Evolutionary conservation across 2,113 vertebrate species (phyloP), one percentile per base, ranked within the genome.

Genomic region (Macquaria australasica): DNA sequence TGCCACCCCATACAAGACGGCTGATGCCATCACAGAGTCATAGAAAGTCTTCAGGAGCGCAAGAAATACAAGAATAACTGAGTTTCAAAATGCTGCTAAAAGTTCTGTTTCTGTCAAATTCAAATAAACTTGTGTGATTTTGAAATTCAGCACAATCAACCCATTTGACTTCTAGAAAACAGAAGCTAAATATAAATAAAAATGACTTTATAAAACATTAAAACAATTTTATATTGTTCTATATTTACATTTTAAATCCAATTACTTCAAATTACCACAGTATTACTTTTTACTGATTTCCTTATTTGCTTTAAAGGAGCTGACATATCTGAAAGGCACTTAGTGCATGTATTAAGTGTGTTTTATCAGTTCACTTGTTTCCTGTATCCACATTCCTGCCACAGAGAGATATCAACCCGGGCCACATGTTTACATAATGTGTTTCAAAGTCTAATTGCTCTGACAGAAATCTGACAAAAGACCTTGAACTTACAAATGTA

Each of bases 401-500:
- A 31, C 25, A 3, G 4, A 37, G 15, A 55, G 34, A 51, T 58
- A 58, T 81, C 25, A 58, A 25, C 48, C 20, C 4, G 0, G 63
- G 6, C 28, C 34, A 37, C 37, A 43, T 5, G 31, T 75, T 58
- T 41, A 50, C 4, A 34, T 75, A 41, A n/a, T 68, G 15, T 72
- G 31, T 73, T 39, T 51, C 21, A 73, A 34, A 48, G 31, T 34
- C 9, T 11, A 63, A 68, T 68, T 45, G 34, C 64, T 39, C 39
- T 45, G 28, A 56, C 60, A 77, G 43, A 56, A 76, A 63, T 66
- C 11, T 72, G 34, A 59, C 6, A 9, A 11, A 16, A 69, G 39
- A 18, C 64, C 4, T 62, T 73, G n/a, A 79, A 51, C 45, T 75
- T 73, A 11, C 37, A 60, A 67, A 77, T 31, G 12, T 39, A 45